Evolutionary conservation across 2,888 invertebrate species (phyloP).

Genomic region (Schizaphis graminum): DNA sequence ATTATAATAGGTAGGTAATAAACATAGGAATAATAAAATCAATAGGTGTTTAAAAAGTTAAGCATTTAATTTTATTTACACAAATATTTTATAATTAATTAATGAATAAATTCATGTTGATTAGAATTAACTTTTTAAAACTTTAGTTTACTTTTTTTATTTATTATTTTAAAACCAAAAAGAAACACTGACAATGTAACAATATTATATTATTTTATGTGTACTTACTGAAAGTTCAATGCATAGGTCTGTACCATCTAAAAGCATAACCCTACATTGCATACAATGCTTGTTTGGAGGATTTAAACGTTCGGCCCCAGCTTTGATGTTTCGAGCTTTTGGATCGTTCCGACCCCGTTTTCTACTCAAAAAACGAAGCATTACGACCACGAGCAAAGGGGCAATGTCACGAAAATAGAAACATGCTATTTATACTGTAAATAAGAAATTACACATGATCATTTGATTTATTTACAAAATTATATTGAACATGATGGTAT

Average conservation of each 20-base stretch:
- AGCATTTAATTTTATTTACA: not conserved
- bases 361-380: constrained; percentile 86
- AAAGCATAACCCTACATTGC: constrained; percentile 92
- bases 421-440: constrained; percentile 26
- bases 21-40: not conserved
- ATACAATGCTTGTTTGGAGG: constrained; percentile 85
- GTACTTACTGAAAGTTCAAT: constrained; percentile 89
- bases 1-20: not conserved
- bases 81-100: not conserved
- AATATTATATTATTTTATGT: not conserved
- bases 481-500: not conserved
- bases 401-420: constrained; percentile 22
- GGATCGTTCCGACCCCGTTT: constrained; percentile 72
- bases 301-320: constrained; percentile 74
- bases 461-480: constrained; percentile 33
- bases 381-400: constrained; percentile 71
- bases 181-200: not conserved
- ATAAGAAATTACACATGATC: not conserved
- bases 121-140: not conserved
- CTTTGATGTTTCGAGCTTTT: constrained; percentile 74
- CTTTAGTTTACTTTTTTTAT: not conserved
- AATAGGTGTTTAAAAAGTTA: not conserved
- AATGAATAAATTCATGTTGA: not conserved
- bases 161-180: not conserved
- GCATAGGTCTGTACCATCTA: constrained; percentile 95